phyloP scores from a whole-genome alignment of 2,797 vertebrate genomes.

The Malacoraja senta region DNA sequence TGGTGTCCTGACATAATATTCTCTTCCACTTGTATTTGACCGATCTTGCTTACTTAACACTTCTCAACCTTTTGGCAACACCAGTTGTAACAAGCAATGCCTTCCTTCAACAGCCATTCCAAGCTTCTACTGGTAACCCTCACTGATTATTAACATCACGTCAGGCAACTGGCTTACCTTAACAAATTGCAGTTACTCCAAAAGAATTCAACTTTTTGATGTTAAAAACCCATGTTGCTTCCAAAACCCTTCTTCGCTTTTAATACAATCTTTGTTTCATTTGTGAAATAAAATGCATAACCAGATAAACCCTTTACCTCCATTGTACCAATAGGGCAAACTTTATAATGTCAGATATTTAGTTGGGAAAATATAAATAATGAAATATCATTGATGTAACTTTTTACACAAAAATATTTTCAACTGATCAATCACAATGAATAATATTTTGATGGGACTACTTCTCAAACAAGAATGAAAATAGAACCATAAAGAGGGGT shows the following conservation, averaged over 20 bases:
- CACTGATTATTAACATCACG: conserved; percentile 23
- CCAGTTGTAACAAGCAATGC: background rate
- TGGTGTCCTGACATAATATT: background rate
- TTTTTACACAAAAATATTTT: background rate
- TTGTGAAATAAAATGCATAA: conserved; percentile 21
- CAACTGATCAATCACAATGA: background rate
- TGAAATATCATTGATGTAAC: background rate
- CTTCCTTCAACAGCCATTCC: conserved; percentile 16
- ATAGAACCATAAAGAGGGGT: background rate
- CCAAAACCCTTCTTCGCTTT: conserved; percentile 29
- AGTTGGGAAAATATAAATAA: background rate
- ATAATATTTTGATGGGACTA: background rate
- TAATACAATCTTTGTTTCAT: conserved; percentile 19
- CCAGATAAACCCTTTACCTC: conserved; percentile 9
- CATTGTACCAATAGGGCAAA: conserved; percentile 35
- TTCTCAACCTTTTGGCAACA: background rate
- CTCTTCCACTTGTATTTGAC: background rate
- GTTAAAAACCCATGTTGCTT: background rate
- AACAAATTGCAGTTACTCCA: conserved; percentile 24
- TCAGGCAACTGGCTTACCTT: conserved; percentile 1
- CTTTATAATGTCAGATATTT: background rate
- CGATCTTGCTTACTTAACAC: background rate
- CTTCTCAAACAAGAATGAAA: background rate
- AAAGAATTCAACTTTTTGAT: background rate
- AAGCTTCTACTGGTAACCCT: conserved; percentile 15